Conservation (phyloP, 2,113 vertebrate species). For the Epinephelus cyanopodus region DNA sequence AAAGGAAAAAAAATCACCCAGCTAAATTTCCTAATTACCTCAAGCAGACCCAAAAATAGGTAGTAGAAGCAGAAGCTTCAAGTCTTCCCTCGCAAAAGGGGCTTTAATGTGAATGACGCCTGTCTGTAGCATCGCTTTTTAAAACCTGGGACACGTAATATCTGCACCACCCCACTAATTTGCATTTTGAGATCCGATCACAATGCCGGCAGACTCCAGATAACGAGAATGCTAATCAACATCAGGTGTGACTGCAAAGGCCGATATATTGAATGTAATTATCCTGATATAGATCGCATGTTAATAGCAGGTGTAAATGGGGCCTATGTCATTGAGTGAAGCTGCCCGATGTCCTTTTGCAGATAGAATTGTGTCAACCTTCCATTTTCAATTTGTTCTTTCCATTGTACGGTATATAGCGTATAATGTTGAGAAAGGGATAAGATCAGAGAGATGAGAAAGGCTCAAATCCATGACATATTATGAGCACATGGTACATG, state of each 20-base stretch:
- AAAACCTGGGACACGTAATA: not conserved
- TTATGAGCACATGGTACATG: not conserved
- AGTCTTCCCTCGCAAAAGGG: not conserved
- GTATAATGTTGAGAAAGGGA: not conserved
- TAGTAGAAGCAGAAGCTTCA: not conserved
- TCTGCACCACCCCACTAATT: not conserved
- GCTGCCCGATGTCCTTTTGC: not conserved
- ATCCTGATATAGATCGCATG: constrained; percentile 14
- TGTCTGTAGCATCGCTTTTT: not conserved
- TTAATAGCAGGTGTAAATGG: constrained; percentile 18
- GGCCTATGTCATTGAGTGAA: not conserved
- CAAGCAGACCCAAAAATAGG: not conserved
- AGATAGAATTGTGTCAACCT: not conserved
- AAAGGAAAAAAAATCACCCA: not conserved
- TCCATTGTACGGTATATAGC: not conserved
- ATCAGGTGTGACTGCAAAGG: constrained; percentile 13
- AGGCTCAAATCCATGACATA: not conserved
- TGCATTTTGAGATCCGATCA: constrained; percentile 32
- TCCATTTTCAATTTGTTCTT: constrained; percentile 14
- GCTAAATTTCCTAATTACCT: not conserved
- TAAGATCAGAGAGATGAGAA: not conserved
- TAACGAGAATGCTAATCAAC: constrained; percentile 25
- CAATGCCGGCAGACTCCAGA: not conserved
- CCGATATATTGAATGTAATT: constrained; percentile 19
- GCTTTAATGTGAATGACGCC: not conserved